Evolutionary conservation across 2,888 invertebrate genomes (phyloP).

Genomic region (Enchytraeus crypticus): DNA sequence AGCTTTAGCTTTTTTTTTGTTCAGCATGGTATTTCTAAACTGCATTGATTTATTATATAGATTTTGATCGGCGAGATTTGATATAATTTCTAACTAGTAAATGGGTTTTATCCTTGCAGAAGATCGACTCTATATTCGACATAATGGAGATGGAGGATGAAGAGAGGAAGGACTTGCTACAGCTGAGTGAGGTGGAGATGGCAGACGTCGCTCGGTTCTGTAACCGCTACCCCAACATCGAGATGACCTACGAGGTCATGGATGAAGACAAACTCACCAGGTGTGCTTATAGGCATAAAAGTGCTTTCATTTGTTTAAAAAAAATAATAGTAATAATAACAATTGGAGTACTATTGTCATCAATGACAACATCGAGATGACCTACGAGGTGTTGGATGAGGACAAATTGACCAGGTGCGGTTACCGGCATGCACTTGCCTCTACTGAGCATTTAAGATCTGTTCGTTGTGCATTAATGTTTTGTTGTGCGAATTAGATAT

Average conservation of each 20-base stretch:
- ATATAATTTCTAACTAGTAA: too few relatives aligned
- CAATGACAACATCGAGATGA: constrained; percentile 95
- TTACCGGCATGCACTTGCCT: neutral
- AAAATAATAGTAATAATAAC: too few relatives aligned
- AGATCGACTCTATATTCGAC: constrained; percentile 85
- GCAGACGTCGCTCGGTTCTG: constrained; percentile 97
- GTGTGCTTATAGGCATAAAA: constrained; percentile 25
- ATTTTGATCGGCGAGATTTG: too few relatives aligned
- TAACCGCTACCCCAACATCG: constrained; percentile 96
- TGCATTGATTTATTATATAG: too few relatives aligned
- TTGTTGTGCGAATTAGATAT: too few relatives aligned
- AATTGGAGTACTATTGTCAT: too few relatives aligned
- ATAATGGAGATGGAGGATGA: constrained; percentile 88
- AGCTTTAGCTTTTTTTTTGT: too few relatives aligned
- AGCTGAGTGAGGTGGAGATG: constrained; percentile 71
- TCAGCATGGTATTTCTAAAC: too few relatives aligned
- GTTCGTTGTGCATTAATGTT: neutral
- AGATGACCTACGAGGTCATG: constrained; percentile 80
- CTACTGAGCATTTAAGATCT: neutral
- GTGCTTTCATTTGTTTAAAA: neutral
- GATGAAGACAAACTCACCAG: constrained; percentile 65
- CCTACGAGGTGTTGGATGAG: constrained; percentile 76
- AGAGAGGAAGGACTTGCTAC: constrained; percentile 66
- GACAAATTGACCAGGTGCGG: constrained; percentile 57
- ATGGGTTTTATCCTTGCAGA: constrained; percentile 37